Evolutionary conservation across 2,797 vertebrate species (phyloP), one percentile per base, ranked within the genome.

Genomic region (Chelon auratus): DNA sequence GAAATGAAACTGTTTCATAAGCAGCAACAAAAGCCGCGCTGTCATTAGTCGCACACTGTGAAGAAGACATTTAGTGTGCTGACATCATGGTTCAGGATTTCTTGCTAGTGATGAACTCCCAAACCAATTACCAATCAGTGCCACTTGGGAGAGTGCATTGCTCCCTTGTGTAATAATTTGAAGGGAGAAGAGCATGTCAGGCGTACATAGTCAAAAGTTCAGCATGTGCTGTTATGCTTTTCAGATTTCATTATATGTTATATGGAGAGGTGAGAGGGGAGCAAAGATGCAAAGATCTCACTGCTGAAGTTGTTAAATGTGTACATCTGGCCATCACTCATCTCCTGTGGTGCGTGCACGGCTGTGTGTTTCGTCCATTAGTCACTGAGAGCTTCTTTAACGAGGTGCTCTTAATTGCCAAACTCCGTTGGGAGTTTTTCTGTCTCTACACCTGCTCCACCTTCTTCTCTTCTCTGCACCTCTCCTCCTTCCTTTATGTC

Each of bases 331-430:
- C 73, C 54, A 84, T 85, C 61, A 74, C 62, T 73, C 80, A 53
- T 78, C 75, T 77, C 81, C 83, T 61, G 66, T 14, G 11, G 78
- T 59, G 72, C 70, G 64, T 66, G 52, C 54, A 10, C 9, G 51
- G 12, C 17, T 67, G 56, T 63, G 65, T 47, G 67, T 70, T 61
- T 77, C 17, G 6, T 65, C 72, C 75, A 81, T 89, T 84, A 81
- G 60, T 85, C 77, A 84, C 59, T 57, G 68, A 83, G 58, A 68
- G 71, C 64, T 63, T 84, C 70, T 64, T 75, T 85, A 84, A 85
- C 39, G 45, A 87, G 76, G 64, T 78, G 74, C 67, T 82, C 59
- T 77, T 89, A 85, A 88, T 87, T 88, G 75, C 80, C 10, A 11
- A 70, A 72, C 65, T 79, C 78, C 45, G 43, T 42, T 73, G 76